A percentile compares a stretch with the other conserved stretches of the same genome.
These are phyloP conservation scores for Pristiophorus japonicus DNA, from an alignment of 2,113 vertebrate species.

Conservation along the genomic window DNA sequence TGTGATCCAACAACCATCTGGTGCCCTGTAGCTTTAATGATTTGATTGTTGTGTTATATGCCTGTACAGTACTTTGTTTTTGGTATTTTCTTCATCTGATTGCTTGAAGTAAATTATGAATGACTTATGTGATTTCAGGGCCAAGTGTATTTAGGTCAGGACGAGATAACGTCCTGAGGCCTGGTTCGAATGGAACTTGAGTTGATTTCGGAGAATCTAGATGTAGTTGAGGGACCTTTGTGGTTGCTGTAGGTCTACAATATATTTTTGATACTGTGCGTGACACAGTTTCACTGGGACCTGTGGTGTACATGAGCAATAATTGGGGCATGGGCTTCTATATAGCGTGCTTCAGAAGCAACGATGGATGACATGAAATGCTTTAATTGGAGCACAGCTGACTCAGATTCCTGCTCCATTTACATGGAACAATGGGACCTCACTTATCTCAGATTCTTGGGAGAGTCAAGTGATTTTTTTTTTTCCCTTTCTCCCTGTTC, in stretches of 20 bases:
- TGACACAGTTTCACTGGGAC: background rate
- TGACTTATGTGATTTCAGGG: background rate
- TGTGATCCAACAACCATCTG: constrained; percentile 12
- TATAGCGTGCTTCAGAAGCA: background rate
- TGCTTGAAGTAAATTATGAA: background rate
- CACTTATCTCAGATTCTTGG: background rate
- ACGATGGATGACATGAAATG: background rate
- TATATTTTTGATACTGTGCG: background rate
- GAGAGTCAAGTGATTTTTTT: background rate
- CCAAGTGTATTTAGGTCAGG: constrained; percentile 11
- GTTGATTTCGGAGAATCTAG: background rate
- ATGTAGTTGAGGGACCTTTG: background rate
- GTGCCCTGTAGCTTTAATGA: constrained; percentile 6
- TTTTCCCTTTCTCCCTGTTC: background rate
- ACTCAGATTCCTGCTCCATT: background rate
- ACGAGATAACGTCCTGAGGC: constrained; percentile 8
- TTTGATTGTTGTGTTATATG: background rate
- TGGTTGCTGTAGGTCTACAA: background rate
- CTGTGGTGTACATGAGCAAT: background rate
- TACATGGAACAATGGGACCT: background rate
- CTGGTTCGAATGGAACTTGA: background rate
- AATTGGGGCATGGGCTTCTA: background rate
- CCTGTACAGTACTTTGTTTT: constrained; percentile 14
- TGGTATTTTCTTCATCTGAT: constrained; percentile 1
- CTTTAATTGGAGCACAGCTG: background rate